Base-by-base conservation (phyloP, 2,797 vertebrate genomes). In the Nyctalus aviator region DNA sequence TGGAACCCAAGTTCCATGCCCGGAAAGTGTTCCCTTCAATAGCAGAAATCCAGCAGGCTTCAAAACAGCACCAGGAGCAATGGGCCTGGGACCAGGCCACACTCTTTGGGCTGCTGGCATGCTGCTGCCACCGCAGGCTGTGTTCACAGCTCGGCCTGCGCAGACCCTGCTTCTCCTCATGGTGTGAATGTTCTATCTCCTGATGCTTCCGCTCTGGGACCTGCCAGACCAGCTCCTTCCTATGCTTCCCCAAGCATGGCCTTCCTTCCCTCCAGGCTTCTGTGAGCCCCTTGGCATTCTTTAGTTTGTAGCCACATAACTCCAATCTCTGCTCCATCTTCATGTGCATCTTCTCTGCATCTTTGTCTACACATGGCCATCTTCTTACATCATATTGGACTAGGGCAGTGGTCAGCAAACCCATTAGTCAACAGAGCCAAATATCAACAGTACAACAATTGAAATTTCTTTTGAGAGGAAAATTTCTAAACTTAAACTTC, bases 21-120 rank as follows among this genome's bases (percentile, higher is more conserved):
- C 44, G 11, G 11, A 78, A 79, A 75, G 57, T 41, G 44, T 9
- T 27, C n/a, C 46, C 32, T 81, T 68, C 17, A 20, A 14, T 3
- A 32, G 32, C 3, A 46, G 73, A 73, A 71, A 89, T 59, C n/a
- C 37, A 0, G 18, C 23, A 50, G 41, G 84, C 35, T 81, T 66
- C 68, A 62, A 79, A 59, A 55, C 68, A 73, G 55, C 82, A 55
- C 32, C 41, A 75, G 68, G 46, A 75, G 25, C 15, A 20, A 72
- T 1, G 0, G 1, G 37, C 25, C 32, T 35, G 5, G 11, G 30
- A 21, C 0, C 9, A 14, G 50, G 32, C n/a, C 4, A 3, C 1
- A 9, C 14, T 23, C 37, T 66, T 18, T 2, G 57, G 55, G 68
- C 25, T 0, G 18, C 46, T 8, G 5, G 32, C 17, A 1, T 18